These are phyloP conservation scores for Lasioglossum albipes DNA, from an alignment of 1,140 invertebrate genomes.

Conservation along the genomic window DNA sequence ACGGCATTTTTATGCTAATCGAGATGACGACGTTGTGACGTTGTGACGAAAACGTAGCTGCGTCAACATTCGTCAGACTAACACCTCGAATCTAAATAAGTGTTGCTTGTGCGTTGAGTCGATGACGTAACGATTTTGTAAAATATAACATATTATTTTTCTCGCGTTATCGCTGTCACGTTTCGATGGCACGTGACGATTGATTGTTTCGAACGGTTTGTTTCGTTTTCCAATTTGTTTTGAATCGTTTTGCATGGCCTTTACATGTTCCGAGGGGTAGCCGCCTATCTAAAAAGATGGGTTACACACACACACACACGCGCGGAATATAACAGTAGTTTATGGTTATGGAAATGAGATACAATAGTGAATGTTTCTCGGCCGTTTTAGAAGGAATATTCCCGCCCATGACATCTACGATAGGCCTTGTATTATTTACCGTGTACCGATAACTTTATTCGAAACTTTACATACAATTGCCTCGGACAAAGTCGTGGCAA, in stretches of 20 bases:
- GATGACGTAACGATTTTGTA: no score
- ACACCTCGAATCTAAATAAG: not conserved
- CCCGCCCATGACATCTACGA: constrained; percentile 47
- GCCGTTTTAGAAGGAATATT: constrained; percentile 8
- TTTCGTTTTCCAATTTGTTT: not conserved
- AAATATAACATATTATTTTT: constrained; percentile 24
- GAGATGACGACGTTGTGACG: not conserved
- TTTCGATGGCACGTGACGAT: constrained; percentile 37
- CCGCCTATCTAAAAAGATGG: no score
- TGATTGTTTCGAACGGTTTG: constrained; percentile 21
- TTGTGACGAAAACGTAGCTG: constrained; percentile 2
- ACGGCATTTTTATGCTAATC: constrained; percentile 20
- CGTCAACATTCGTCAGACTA: not conserved
- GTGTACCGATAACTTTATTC: constrained; percentile 38
- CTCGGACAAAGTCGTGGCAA: constrained; percentile 3
- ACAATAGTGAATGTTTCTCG: not conserved
- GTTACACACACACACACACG: not conserved
- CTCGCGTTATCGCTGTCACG: constrained; percentile 36
- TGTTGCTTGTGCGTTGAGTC: no score
- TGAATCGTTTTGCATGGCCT: not conserved
- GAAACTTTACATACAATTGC: not conserved
- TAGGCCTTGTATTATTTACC: constrained; percentile 27
- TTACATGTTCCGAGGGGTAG: not conserved
- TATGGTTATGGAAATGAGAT: not conserved
- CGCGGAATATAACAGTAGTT: no score